Percentiles rank a stretch among this genome's conserved stretches.
These are phyloP conservation scores for Helostoma temminkii DNA, from an alignment of 2,797 vertebrate genomes.

Conservation along the genomic window DNA sequence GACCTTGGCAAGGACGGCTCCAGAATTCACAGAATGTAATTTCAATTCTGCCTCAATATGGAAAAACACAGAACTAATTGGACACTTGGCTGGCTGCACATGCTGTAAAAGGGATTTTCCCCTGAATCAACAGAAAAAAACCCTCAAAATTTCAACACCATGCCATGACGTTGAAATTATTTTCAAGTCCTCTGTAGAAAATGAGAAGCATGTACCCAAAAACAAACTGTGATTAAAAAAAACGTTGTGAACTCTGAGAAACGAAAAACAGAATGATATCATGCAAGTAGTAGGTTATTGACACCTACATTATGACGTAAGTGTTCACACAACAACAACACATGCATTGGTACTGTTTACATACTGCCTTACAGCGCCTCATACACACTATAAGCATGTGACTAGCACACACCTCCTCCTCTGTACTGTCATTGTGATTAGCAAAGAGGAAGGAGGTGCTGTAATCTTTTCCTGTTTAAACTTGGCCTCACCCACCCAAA, in stretches of 20 bases:
- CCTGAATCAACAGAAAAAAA: conserved; percentile 77
- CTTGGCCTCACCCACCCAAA: conserved; percentile 10
- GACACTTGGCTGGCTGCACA: conserved; percentile 68
- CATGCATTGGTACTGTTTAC: conserved; percentile 69
- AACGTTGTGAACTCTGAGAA: too few relatives aligned
- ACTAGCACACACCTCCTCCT: conserved; percentile 45
- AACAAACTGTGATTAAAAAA: conserved; percentile 12
- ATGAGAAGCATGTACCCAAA: conserved; percentile 31
- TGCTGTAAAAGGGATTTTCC: conserved; percentile 76
- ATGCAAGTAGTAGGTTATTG: conserved; percentile 26
- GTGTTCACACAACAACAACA: conserved; percentile 71
- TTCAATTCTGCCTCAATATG: conserved; percentile 57
- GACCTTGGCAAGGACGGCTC: conserved; percentile 66
- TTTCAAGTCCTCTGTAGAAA: conserved; percentile 35
- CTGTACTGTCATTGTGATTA: conserved; percentile 24
- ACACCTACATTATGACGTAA: conserved; percentile 78
- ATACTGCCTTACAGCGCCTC: conserved; percentile 55
- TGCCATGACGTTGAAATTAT: conserved; percentile 46
- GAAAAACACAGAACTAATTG: conserved; percentile 71
- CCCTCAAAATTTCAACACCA: conserved; percentile 53
- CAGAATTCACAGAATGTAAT: conserved; percentile 73
- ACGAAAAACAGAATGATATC: not conserved
- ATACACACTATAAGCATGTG: conserved; percentile 34
- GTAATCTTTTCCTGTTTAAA: conserved; percentile 19
- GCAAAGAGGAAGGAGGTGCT: conserved; percentile 29